Percentiles rank a stretch among this genome's conserved stretches.
phyloP scores from a whole-genome alignment of 2,888 invertebrate genomes.

The Amaurobius ferox region DNA sequence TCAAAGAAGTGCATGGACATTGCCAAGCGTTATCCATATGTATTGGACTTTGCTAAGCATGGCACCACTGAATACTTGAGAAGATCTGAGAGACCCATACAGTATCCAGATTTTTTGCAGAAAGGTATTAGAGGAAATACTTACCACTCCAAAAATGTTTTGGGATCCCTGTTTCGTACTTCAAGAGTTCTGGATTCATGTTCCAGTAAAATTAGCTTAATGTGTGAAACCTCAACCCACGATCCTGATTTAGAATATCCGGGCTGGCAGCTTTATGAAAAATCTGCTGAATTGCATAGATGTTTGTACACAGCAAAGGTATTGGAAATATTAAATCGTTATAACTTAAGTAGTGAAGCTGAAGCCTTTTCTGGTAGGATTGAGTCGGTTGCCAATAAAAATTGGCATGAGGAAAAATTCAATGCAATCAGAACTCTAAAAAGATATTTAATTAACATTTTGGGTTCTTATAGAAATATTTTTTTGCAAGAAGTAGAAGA shows the following conservation, averaged over 20 bases:
- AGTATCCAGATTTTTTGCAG: conserved; percentile 75
- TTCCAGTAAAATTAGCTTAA: conserved; percentile 44
- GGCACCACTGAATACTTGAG: conserved; percentile 74
- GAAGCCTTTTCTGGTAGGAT: conserved; percentile 63
- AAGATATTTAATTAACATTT: conserved; percentile 29
- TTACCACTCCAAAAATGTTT: conserved; percentile 75
- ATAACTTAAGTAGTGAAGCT: conserved; percentile 48
- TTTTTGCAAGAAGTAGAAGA: conserved; percentile 34
- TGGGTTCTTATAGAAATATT: conserved; percentile 24
- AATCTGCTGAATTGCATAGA: conserved; percentile 52
- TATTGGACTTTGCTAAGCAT: conserved; percentile 77
- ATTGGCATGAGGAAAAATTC: conserved; percentile 40
- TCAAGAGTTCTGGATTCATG: conserved; percentile 60
- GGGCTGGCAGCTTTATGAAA: conserved; percentile 59
- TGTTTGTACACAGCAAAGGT: conserved; percentile 40
- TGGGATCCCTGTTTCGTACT: conserved; percentile 76
- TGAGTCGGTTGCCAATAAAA: conserved; percentile 29
- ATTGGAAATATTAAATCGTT: conserved; percentile 32
- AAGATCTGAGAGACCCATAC: conserved; percentile 47
- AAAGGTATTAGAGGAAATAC: conserved; percentile 73
- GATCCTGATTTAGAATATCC: conserved; percentile 48
- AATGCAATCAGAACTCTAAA: conserved; percentile 52
- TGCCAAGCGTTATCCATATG: conserved; percentile 74
- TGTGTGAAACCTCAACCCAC: not conserved
- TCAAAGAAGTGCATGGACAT: conserved; percentile 74